Base-by-base conservation (phyloP, 2,888 invertebrate genomes). In the Taphrorychus bicolor region DNA sequence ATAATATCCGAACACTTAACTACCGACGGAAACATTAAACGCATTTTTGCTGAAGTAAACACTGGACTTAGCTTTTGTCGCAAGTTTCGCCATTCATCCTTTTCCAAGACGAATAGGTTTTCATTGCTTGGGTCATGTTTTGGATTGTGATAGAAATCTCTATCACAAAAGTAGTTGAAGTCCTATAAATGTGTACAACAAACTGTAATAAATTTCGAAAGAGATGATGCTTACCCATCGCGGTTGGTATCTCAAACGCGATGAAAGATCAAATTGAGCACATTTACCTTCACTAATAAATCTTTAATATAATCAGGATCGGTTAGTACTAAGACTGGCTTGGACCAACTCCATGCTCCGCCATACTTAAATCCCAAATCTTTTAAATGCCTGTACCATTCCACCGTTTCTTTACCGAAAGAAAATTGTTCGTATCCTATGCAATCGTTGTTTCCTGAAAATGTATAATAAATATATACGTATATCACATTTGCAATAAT, bases 1-100 rank as follows among this genome's bases (percentile, higher is more conserved):
- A 66, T 57, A n/a, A 41, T 42, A n/a, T 56, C 53, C n/a, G 52
- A 42, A 52, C 61, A 66, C 16, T 77, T 73, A 1, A 77, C 63
- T 32, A 83, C 71, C 3, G 76, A 73, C 1, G 73, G 68, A 65
- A 80, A 80, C 82, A 83, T 82, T 70, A 77, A 76, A 69, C 82
- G 83, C 75, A 84, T 80, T 74, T 83, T 83, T n/a, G 82, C 83
- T 0, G 82, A 78, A 0, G 83, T 81, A 70, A 84, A 84, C 0
- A 87, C 84, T 0, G 89, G 87, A 0, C 89, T 84, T 73, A 90
- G 78, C 72, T 88, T 88, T 0, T 82, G 71, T 19, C 90, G 82
- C 19, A 89, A 76, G 19, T 81, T 82, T 73, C 84, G 87, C 91
- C 91, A 91, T 18, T 83, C 80, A 11, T 84, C 79, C 0, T 86